Evolutionary conservation across 2,888 invertebrate genomes (phyloP), one percentile per base, ranked within the genome.

Genomic region (Heterodera filipjevi): DNA sequence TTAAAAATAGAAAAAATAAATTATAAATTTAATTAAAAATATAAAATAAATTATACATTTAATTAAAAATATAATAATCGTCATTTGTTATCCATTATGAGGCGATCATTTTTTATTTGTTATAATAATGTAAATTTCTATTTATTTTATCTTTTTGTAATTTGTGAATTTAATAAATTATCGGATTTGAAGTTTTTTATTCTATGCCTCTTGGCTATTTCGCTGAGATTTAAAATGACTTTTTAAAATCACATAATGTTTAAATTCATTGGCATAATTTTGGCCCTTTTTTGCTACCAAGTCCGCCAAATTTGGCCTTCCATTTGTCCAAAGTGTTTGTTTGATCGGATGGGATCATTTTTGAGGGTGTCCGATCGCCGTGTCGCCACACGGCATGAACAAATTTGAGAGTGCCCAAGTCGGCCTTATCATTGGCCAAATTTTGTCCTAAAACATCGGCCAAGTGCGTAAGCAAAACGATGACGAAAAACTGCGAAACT

Each of bases 331-430:
- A 77, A 22, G 53, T 76, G 77, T 89, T 86, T 16, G 80, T 79
- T 32, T 59, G 66, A 68, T 84, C 84, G 10, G 82, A 83, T 27
- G 84, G 83, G n/a, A 88, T 79, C n/a, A 84, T 71, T 3, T 78
- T 75, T 1, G 85, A 80, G 12, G 89, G 87, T 0, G 86, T 84
- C 27, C 89, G 84, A 78, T 89, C 89, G 33, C 89, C 89, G 77
- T 89, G 89, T 49, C 89, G 81, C 87, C 87, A 89, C 22, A 80
- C 44, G n/a, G 59, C 81, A 30, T 66, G 75, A 30, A 80, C 76
- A 32, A 72, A 71, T 16, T 27, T 30, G 19, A 80, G 35, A 10
- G 81, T 79, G 35, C n/a, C 53, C 30, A 81, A 53, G 77, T 80
- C 74, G 12, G 66, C 64, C 59, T 27, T 79, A 59, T 59, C 59